phyloP scores from a whole-genome alignment of 2,797 vertebrate species.

The Sternotherus odoratus region DNA sequence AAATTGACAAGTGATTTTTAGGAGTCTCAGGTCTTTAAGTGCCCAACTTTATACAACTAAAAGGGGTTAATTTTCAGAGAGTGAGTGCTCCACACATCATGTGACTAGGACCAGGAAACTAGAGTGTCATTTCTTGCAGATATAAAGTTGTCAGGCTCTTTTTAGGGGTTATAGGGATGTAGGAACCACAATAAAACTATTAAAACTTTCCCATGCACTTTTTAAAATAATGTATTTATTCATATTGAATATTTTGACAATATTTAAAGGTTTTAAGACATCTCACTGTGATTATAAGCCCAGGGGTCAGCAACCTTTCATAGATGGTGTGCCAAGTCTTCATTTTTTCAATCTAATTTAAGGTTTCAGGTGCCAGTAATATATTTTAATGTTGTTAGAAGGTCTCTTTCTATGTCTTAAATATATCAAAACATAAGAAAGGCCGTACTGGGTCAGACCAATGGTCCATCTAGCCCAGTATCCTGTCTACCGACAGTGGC shows the following conservation, averaged over 20 bases:
- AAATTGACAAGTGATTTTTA: background rate
- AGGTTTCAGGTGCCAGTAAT: no score
- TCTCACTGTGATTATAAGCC: background rate
- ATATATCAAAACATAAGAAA: no score
- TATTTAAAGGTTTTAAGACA: conserved; percentile 3
- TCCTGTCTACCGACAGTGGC: no score
- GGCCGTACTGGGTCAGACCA: no score
- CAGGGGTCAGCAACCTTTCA: no score
- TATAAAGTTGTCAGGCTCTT: background rate
- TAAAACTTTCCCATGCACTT: background rate
- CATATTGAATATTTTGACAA: background rate
- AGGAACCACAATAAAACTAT: background rate
- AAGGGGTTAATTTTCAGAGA: background rate
- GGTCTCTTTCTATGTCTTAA: no score
- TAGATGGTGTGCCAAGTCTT: no score
- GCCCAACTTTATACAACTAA: background rate
- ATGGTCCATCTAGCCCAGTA: no score
- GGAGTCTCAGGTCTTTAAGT: background rate
- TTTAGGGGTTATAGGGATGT: background rate
- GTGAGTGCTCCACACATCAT: background rate
- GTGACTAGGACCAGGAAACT: no score
- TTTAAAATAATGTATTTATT: background rate
- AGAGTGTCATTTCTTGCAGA: background rate
- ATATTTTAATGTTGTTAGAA: no score
- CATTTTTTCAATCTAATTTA: no score